These are phyloP conservation scores for Pyxicephalus adspersus DNA, from an alignment of 2,113 vertebrate species.

Conservation along the genomic window DNA sequence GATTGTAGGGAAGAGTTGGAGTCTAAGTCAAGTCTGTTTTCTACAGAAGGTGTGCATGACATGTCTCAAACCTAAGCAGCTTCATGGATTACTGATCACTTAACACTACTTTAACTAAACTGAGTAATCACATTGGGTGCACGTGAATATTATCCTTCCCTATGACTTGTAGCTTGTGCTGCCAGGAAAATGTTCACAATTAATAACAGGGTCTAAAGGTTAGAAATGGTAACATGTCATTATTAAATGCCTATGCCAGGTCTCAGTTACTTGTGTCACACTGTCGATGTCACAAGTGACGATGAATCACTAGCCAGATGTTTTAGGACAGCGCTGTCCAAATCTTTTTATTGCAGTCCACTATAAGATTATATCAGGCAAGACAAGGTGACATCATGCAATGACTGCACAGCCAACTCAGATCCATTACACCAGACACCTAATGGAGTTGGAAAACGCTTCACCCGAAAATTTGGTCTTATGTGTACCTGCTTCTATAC, in stretches of 20 bases:
- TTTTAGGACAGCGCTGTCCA: not conserved
- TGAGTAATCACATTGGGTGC: too few species aligned
- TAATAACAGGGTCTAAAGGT: not conserved
- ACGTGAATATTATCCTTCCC: too few species aligned
- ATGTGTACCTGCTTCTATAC: too few species aligned
- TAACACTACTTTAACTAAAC: too few species aligned
- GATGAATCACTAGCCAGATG: constrained; percentile 22
- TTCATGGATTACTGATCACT: too few species aligned
- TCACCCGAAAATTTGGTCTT: too few species aligned
- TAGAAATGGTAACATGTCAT: not conserved
- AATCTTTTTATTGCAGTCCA: not conserved
- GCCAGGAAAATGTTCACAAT: not conserved
- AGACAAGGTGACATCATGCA: constrained; percentile 14
- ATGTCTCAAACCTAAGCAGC: too few species aligned
- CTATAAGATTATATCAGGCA: constrained; percentile 5
- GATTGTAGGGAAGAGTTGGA: too few species aligned
- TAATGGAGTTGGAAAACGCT: not conserved
- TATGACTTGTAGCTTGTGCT: not conserved
- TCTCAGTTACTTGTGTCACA: not conserved
- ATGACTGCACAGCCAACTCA: not conserved
- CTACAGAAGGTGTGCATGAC: too few species aligned
- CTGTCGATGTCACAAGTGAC: not conserved
- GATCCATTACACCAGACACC: not conserved
- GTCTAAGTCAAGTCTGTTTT: too few species aligned
- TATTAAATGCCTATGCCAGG: not conserved